These are phyloP conservation scores for Microctonus brassicae DNA, from an alignment of 2,888 invertebrate genomes.

Conservation along the genomic window DNA sequence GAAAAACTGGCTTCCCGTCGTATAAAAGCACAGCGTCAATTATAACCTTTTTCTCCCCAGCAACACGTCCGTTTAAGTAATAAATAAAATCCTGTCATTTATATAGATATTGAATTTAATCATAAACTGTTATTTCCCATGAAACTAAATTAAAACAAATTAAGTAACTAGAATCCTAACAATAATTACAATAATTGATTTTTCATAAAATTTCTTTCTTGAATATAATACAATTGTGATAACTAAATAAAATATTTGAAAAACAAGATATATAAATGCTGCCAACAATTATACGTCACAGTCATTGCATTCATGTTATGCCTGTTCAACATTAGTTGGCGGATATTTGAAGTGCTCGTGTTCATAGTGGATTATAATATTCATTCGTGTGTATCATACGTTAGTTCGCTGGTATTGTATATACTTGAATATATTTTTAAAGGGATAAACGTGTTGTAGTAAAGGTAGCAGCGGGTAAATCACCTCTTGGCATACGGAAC, in stretches of 20 bases:
- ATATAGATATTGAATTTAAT: no score
- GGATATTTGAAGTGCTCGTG: no score
- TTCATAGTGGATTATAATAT: background rate
- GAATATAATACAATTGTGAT: no score
- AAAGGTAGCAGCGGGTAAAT: background rate
- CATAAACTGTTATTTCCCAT: no score
- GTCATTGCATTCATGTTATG: background rate
- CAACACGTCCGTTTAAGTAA: background rate
- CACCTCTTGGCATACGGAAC: background rate
- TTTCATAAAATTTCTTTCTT: no score
- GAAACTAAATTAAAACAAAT: no score
- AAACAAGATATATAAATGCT: background rate
- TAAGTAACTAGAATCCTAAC: no score
- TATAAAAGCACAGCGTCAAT: background rate
- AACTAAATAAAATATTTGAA: no score
- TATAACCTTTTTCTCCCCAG: background rate
- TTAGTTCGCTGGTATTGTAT: background rate
- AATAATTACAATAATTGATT: no score
- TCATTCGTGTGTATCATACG: background rate
- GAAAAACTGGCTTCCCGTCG: background rate
- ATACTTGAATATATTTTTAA: constrained; percentile 1
- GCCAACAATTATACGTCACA: background rate
- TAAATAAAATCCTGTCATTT: background rate
- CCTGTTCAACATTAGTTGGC: background rate
- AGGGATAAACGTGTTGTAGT: background rate